phyloP scores from a whole-genome alignment of 2,888 invertebrate genomes.

The Junonia oenone region DNA sequence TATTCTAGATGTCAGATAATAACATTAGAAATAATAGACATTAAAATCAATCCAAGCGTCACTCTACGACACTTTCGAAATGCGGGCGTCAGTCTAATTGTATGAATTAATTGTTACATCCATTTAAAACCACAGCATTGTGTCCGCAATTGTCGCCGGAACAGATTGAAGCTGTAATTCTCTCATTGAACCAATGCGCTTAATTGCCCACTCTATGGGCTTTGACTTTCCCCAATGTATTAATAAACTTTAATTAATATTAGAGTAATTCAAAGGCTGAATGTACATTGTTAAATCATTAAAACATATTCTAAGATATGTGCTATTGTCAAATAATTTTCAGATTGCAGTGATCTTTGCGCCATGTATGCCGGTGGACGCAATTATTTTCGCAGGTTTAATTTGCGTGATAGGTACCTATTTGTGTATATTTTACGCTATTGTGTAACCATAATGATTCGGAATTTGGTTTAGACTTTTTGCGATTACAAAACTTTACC shows the following conservation, averaged over 20 bases:
- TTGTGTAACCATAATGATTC: too few species aligned
- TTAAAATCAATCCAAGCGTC: conserved; percentile 21
- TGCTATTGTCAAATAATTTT: too few species aligned
- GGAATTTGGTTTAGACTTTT: too few species aligned
- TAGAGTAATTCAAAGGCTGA: not conserved
- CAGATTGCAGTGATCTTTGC: too few species aligned
- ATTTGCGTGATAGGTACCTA: too few species aligned
- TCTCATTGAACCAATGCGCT: conserved; percentile 53
- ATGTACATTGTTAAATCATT: too few species aligned
- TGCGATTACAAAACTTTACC: too few species aligned
- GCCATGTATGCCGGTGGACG: too few species aligned
- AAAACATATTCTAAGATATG: too few species aligned
- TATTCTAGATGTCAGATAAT: not conserved
- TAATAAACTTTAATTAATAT: not conserved
- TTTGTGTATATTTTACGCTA: too few species aligned
- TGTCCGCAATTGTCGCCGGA: conserved; percentile 63
- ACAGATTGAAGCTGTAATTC: conserved; percentile 65
- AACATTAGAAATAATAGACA: conserved; percentile 8
- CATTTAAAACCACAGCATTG: conserved; percentile 74
- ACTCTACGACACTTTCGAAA: conserved; percentile 53
- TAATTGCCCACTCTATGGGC: conserved; percentile 45
- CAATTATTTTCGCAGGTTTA: too few species aligned
- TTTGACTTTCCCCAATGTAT: not conserved
- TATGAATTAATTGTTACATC: conserved; percentile 79
- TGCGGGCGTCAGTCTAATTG: conserved; percentile 77